These are phyloP conservation scores for Fabriciana adippe DNA, from an alignment of 2,888 invertebrate genomes.

Conservation along the genomic window DNA sequence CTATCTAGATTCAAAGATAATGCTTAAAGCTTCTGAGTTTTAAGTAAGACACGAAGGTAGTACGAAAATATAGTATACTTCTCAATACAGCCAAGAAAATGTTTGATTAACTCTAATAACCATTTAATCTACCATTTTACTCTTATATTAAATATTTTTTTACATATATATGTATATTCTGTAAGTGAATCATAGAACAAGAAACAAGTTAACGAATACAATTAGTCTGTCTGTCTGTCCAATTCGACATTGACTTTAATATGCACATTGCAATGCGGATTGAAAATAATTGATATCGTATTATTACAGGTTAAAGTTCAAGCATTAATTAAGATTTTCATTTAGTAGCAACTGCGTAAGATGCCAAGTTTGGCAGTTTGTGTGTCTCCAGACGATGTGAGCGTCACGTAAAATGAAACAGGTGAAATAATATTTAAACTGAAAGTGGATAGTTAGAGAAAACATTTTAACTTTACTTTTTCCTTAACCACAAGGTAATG, in stretches of 20 bases:
- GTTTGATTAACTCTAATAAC: no score
- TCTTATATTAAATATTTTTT: no score
- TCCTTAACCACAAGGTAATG: slow-evolving; percentile 19
- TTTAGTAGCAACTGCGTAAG: slow-evolving; percentile 52
- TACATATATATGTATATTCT: not conserved
- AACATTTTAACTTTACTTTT: slow-evolving; percentile 28
- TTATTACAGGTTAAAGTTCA: slow-evolving; percentile 51
- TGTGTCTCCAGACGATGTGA: slow-evolving; percentile 50
- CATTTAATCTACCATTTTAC: no score
- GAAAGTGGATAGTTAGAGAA: slow-evolving; percentile 23
- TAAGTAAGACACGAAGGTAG: no score
- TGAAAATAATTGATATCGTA: slow-evolving; percentile 27
- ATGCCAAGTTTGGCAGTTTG: slow-evolving; percentile 52
- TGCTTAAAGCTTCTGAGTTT: no score
- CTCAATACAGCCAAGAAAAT: no score
- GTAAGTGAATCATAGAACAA: not conserved
- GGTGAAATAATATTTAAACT: slow-evolving; percentile 37
- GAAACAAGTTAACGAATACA: slow-evolving; percentile 5
- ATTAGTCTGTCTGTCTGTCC: slow-evolving; percentile 4
- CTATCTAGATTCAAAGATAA: no score
- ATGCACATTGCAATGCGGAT: slow-evolving; percentile 14
- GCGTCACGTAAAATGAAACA: slow-evolving; percentile 50
- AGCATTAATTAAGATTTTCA: slow-evolving; percentile 64
- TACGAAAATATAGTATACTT: no score
- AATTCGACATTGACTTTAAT: slow-evolving; percentile 14